Conservation (phyloP, 2,888 invertebrate species). For the Nymphalis c-album region DNA sequence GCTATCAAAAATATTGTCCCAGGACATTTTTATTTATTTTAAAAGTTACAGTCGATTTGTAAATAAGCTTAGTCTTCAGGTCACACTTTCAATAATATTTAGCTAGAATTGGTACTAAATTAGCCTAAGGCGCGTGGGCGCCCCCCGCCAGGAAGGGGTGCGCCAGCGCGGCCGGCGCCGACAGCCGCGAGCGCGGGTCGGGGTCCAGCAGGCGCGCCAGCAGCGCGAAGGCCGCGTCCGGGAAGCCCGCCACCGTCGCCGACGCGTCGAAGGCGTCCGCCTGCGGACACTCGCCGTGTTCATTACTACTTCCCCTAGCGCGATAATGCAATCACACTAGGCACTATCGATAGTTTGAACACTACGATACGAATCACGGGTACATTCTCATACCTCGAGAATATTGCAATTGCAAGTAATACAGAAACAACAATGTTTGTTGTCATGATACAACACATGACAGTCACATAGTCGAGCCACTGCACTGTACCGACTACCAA, state of each 20-base stretch:
- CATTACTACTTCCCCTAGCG: too few relatives aligned
- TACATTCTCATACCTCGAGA: too few relatives aligned
- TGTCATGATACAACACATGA: too few relatives aligned
- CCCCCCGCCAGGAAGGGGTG: constrained; percentile 85
- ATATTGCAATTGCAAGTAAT: too few relatives aligned
- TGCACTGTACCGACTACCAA: too few relatives aligned
- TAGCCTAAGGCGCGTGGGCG: not conserved
- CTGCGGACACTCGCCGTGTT: constrained; percentile 38
- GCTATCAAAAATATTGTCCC: constrained; percentile 5
- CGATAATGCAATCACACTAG: too few relatives aligned
- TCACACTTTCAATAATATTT: not conserved
- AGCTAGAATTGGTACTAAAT: not conserved
- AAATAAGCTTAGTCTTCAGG: not conserved
- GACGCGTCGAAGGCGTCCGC: constrained; percentile 41
- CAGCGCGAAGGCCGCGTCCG: constrained; percentile 87
- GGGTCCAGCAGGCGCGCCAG: constrained; percentile 87
- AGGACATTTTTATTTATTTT: not conserved
- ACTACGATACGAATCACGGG: too few relatives aligned
- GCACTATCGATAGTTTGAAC: too few relatives aligned
- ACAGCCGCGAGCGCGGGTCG: constrained; percentile 87
- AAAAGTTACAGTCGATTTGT: too few relatives aligned
- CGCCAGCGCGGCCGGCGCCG: constrained; percentile 86
- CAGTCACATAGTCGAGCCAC: too few relatives aligned
- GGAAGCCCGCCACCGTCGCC: constrained; percentile 74
- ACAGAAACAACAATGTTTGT: too few relatives aligned